A percentile compares a stretch with the other conserved stretches of the same genome.
Conservation (phyloP, 2,888 invertebrate genomes). For the Achlya flavicornis region DNA sequence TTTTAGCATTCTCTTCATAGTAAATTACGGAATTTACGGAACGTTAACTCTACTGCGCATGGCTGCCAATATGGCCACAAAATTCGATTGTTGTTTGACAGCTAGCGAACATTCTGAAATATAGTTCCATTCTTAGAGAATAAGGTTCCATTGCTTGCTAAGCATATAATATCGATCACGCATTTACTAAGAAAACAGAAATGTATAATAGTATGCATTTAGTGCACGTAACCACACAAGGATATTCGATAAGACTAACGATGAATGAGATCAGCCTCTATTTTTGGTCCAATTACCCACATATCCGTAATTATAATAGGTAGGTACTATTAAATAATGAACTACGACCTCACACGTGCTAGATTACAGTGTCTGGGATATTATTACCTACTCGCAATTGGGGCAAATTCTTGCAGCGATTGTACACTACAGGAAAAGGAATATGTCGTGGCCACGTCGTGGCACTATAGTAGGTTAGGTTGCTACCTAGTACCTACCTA, state of each 20-base stretch:
- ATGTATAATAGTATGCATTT: conserved; percentile 15
- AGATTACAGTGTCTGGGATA: conserved; percentile 8
- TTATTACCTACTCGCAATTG: not conserved
- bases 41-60: conserved; percentile 27
- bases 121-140: too few relatives aligned
- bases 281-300: conserved; percentile 26
- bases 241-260: not conserved
- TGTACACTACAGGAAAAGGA: not conserved
- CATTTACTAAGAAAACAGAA: conserved; percentile 1
- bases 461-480: too few relatives aligned
- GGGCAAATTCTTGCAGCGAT: too few relatives aligned
- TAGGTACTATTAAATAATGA: conserved; percentile 22
- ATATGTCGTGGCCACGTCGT: too few relatives aligned
- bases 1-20: not conserved
- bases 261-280: conserved; percentile 32
- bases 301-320: conserved; percentile 15
- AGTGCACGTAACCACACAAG: not conserved
- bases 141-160: not conserved
- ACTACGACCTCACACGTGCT: conserved; percentile 31
- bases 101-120: conserved; percentile 13
- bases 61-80: conserved; percentile 31
- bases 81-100: conserved; percentile 1
- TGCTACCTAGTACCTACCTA: too few relatives aligned
- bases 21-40: conserved; percentile 29
- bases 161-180: not conserved